Evolutionary conservation across 1,140 invertebrate genomes (phyloP).

Genomic region (Heterodera schachtii): DNA sequence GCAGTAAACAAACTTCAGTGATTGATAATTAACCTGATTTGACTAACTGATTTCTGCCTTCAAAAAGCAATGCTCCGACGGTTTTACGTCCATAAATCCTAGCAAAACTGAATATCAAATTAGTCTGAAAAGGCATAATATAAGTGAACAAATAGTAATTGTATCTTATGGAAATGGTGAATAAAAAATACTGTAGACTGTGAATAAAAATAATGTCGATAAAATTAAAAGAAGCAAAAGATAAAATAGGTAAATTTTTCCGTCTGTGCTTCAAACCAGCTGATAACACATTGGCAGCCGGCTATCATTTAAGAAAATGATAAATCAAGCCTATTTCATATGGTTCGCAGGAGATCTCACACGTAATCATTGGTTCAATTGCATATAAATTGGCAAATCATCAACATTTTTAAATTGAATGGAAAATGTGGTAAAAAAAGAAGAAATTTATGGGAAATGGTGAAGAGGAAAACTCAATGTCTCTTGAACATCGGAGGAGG

Average conservation of each 20-base stretch:
- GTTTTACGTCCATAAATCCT: not conserved
- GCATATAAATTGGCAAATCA: not conserved
- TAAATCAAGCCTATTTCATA: not conserved
- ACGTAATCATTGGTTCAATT: not conserved
- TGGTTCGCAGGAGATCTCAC: not conserved
- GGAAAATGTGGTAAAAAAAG: slow-evolving; percentile 6
- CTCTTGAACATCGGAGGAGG: slow-evolving; percentile 31
- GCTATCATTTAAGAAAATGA: too few relatives aligned
- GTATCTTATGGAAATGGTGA: too few relatives aligned
- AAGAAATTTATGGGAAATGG: not conserved
- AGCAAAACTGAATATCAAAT: not conserved
- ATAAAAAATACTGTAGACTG: too few relatives aligned
- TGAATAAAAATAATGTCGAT: too few relatives aligned
- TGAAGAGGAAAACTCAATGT: slow-evolving; percentile 5
- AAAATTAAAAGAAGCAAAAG: not conserved
- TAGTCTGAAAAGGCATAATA: not conserved
- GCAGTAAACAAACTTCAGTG: too few relatives aligned
- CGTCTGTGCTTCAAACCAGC: not conserved
- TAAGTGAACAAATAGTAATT: not conserved
- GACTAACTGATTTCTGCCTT: too few relatives aligned
- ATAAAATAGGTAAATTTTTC: not conserved
- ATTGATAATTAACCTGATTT: too few relatives aligned
- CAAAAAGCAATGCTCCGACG: too few relatives aligned
- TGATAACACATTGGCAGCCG: not conserved
- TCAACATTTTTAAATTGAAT: not conserved